Base-by-base conservation (phyloP, 2,113 vertebrate species). In the Corvus cornix region DNA sequence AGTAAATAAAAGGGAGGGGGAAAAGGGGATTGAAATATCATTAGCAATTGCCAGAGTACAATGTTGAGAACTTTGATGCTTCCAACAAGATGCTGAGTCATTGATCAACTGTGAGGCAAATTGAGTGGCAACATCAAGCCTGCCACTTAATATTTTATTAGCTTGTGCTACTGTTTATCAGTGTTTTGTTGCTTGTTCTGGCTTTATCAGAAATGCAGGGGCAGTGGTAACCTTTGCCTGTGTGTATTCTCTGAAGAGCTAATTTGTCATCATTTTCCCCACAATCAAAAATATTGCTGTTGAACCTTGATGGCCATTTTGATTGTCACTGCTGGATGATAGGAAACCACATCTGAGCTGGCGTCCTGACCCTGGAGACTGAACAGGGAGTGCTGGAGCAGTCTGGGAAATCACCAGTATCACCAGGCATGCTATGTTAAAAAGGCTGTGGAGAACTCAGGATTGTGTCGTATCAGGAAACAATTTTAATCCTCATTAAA, bases 151-250 rank as follows among this genome's bases (percentile, higher is more conserved):
- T 70, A 28, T 56, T 84, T 90, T 60, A 79, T 87, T 78, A 73
- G 15, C 77, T n/a, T 79, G 24, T 69, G 86, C 93, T 94, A 72
- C 84, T 95, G 43, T 83, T 90, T 93, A 88, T 93, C 44, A 53
- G 24, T 12, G 39, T 16, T 72, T 21, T 17, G 5, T 26, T 82
- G 14, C 39, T 74, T 52, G 60, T 35, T 68, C 35, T 74, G 52
- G 63, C 31, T 53, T 73, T 95, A 87, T 90, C 84, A 82, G 73
- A 26, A 81, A 11, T 4, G 17, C 4, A 23, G 23, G 37, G 33
- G 17, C 64, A 75, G 21, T 27, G 66, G 41, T 44, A 94, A 95
- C 84, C 91, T 97, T 94, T 92, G 73, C 62, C 92, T 94, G 49
- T 37, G 19, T 18, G 4, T 37, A 14, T 30, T 51, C 55, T 74